Conservation (phyloP, 2,797 vertebrate species). For the Pyrocephalus nanus region DNA sequence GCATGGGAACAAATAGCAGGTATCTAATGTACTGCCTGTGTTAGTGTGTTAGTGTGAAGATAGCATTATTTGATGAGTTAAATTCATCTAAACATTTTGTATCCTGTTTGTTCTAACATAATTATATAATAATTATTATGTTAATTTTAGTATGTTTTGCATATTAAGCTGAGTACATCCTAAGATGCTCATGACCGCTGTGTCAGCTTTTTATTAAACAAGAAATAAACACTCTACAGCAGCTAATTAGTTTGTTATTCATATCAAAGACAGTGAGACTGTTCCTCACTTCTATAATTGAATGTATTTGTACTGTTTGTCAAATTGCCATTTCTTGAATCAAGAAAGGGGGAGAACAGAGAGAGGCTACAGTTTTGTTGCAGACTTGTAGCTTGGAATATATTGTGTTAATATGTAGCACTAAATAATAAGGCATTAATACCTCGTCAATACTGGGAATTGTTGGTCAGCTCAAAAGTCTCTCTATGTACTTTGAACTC, state of each 20-base stretch:
- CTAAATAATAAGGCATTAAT: background rate
- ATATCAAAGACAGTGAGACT: conserved; percentile 51
- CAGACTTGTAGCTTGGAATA: background rate
- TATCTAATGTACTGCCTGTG: conserved; percentile 36
- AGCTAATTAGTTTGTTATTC: conserved; percentile 75
- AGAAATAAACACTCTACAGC: conserved; percentile 71
- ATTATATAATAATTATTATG: conserved; percentile 75
- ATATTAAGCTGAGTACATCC: conserved; percentile 66
- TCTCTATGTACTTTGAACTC: background rate
- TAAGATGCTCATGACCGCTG: conserved; percentile 68
- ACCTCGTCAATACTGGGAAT: background rate
- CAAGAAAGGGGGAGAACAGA: background rate
- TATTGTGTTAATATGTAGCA: background rate
- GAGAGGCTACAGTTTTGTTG: background rate
- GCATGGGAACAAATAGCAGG: background rate
- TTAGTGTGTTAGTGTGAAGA: conserved; percentile 60
- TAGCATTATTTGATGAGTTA: conserved; percentile 72
- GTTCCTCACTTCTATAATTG: conserved; percentile 25
- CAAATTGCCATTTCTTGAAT: background rate
- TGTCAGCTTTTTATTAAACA: conserved; percentile 78
- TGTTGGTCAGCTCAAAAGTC: background rate
- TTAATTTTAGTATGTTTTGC: conserved; percentile 75
- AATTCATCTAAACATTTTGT: conserved; percentile 73
- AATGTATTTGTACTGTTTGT: background rate
- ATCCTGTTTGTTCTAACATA: conserved; percentile 73